Base-by-base conservation (phyloP, 2,797 vertebrate species). In the Petrocephalus sullivani region DNA sequence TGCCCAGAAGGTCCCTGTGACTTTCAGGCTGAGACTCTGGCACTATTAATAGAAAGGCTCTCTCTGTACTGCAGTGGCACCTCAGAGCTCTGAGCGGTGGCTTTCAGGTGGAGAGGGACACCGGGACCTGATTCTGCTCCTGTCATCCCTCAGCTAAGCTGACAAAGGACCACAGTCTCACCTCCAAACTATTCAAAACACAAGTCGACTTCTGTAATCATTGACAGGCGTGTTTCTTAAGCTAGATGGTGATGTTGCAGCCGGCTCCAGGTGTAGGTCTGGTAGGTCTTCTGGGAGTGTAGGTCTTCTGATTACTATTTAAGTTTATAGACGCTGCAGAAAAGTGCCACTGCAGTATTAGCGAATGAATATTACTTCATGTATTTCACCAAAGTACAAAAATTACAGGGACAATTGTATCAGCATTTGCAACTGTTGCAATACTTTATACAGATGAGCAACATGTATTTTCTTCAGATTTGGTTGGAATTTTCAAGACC, bases 1-100 rank as follows among this genome's bases (percentile, higher is more conserved):
- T 89, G 87, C 60, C 90, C 89, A 85, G 93, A 94, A 92, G 90
- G 91, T 92, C 90, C 89, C 19, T 94, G 92, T 94, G 94, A 94
- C 93, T 94, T 94, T 94, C 93, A 93, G 92, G 91, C 92, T 94
- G 92, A 90, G 88, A 92, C 90, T 23, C 88, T 78, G 8, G 16
- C 0, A 88, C 93, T 95, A 95, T 93, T 94, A 94, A 95, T 95
- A 95, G 94, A 87, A 88, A 89, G 91, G 92, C 90, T 90, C 89
- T 90, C 92, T 93, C 90, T 93, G 91, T 93, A 91, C 92, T 92
- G 93, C 93, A 93, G 92, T 92, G 92, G 92, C 92, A 93, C 91
- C 93, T 92, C 91, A 0, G 58, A 3, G 56, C 14, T 57, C 28
- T 86, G 23, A 41, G 56, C 1, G 3, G 56, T 86, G 85, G 28